Base-by-base conservation (phyloP, 1,140 invertebrate genomes). In the Lasioglossum albipes region DNA sequence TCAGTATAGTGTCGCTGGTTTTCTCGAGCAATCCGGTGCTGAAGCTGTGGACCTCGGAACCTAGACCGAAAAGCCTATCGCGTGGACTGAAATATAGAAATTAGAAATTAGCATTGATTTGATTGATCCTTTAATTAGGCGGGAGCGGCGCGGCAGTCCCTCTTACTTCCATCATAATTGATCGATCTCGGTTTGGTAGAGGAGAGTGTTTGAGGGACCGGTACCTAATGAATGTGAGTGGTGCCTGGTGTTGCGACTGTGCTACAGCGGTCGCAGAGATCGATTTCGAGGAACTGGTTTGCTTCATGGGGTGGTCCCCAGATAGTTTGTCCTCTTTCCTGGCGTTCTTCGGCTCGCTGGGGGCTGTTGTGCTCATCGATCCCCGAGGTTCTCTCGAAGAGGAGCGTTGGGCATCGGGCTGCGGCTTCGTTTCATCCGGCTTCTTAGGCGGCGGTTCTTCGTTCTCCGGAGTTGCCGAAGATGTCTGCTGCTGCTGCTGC, bases 1-100 rank as follows among this genome's bases (percentile, higher is more conserved):
- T 96, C 87, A 98, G 94, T 82, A 98, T 94, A 83, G 95, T 95
- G 90, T 97, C 96, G 82, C 96, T 96, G 82, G 96, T 96, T 93
- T 96, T 96, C 93, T 97, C 96, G 85, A 97, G 93, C 86, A 97
- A 92, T 85, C 94, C 94, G 85, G 95, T 95, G 88, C 83, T 90
- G 73, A 93, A 92, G 7, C 84, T 83, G 69, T 93, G 90, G 69
- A 93, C 91, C 59, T 93, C 92, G n/a, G 92, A 88, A 69, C 90
- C 90, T 41, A 93, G 69, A 31, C 93, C 87, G 69, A 93, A 93
- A 0, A 93, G 85, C 72, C 93, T 88, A 75, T 93, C 93, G 3
- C 91, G 86, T 4, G 93, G 88, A 83, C 93, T 93, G 86, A 2
- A 89, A 91, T 82, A 68, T n/a, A 68, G 18, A 49, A 67, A 27